Conservation (phyloP, 2,113 vertebrate species). For the Indicator maculatus region DNA sequence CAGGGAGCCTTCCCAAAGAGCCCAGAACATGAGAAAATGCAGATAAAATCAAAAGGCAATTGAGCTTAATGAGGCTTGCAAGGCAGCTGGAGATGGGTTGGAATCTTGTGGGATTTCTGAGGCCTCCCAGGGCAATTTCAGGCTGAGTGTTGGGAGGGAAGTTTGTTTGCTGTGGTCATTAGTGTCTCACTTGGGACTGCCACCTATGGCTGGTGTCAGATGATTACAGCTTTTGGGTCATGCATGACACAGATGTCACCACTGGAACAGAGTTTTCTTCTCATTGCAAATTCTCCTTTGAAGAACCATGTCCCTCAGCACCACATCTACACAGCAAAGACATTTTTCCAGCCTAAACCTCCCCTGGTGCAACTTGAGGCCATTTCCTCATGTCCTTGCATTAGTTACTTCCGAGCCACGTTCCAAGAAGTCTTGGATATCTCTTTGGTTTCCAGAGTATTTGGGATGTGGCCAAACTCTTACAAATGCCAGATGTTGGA, state of each 20-base stretch:
- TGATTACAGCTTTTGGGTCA: background rate
- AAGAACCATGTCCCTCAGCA: too few relatives aligned
- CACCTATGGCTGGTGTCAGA: background rate
- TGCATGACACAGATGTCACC: background rate
- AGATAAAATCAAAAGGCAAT: slow-evolving; percentile 56
- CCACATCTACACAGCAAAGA: too few relatives aligned
- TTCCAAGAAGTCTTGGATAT: background rate
- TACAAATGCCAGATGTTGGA: background rate
- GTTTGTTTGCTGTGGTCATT: background rate
- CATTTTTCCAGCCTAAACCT: too few relatives aligned
- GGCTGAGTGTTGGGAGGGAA: background rate
- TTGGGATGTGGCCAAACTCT: background rate
- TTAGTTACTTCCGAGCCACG: background rate
- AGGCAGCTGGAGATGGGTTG: slow-evolving; percentile 24
- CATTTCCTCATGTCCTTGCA: too few relatives aligned
- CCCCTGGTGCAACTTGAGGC: too few relatives aligned
- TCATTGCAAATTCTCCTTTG: too few relatives aligned
- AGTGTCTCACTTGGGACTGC: background rate
- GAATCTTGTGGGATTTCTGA: slow-evolving; percentile 30
- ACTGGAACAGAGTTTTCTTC: background rate
- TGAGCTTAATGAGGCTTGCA: slow-evolving; percentile 19
- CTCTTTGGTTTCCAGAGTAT: background rate
- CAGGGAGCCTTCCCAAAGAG: background rate
- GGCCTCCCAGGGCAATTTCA: background rate
- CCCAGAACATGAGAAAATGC: slow-evolving; percentile 56